A percentile compares a stretch with the other conserved stretches of the same genome.
Conservation (phyloP, 2,797 vertebrate genomes). For the Poeciliopsis paucimaculata region DNA sequence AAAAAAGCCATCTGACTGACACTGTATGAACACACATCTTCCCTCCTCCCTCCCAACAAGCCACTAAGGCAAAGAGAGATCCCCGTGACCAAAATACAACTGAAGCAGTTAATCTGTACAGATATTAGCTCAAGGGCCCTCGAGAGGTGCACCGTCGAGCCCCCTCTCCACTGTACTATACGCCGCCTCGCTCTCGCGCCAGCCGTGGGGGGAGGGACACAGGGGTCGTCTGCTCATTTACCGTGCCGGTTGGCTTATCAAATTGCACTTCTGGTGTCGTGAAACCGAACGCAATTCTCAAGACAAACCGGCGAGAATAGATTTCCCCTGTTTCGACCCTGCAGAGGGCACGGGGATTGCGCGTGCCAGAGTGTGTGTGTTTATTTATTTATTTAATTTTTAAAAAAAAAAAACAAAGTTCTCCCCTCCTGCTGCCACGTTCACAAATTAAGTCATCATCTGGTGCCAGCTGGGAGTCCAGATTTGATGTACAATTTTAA, state of each 20-base stretch:
- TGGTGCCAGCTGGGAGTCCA: constrained; percentile 71
- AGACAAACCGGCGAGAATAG: constrained; percentile 63
- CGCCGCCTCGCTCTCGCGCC: constrained; percentile 57
- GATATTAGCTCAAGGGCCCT: constrained; percentile 83
- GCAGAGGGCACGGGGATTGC: constrained; percentile 22
- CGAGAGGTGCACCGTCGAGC: constrained; percentile 73
- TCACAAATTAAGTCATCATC: constrained; percentile 59
- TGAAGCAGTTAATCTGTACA: constrained; percentile 85
- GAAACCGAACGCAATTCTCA: constrained; percentile 60
- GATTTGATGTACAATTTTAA: constrained; percentile 76
- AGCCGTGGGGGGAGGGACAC: constrained; percentile 66
- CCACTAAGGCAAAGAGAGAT: constrained; percentile 75
- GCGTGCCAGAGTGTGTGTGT: constrained; percentile 5
- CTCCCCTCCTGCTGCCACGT: constrained; percentile 30
- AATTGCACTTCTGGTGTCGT: constrained; percentile 65
- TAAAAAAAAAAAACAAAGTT: constrained; percentile 34
- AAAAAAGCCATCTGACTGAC: constrained; percentile 46
- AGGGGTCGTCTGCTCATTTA: constrained; percentile 74
- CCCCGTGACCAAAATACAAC: constrained; percentile 80
- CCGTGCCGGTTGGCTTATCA: constrained; percentile 69
- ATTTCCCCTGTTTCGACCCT: constrained; percentile 56
- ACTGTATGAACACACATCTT: constrained; percentile 36
- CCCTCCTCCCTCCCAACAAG: constrained; percentile 66
- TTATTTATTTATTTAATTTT: too few relatives aligned
- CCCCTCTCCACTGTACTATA: constrained; percentile 72